phyloP scores from a whole-genome alignment of 2,888 invertebrate genomes.

The Ariolimax columbianus region DNA sequence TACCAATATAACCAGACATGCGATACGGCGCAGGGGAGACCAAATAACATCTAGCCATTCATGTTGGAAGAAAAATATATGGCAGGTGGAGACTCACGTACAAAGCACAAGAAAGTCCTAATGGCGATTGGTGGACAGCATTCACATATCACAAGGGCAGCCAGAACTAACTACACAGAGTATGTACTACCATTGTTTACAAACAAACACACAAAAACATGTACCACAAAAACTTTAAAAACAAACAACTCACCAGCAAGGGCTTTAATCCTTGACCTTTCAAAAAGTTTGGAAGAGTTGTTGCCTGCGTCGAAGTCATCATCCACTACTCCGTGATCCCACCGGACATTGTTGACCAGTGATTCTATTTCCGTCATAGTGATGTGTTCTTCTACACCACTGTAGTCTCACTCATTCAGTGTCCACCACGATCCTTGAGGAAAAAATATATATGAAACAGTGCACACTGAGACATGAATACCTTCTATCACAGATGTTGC shows the following conservation, averaged over 20 bases:
- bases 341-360: slow-evolving; percentile 82
- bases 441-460: neutral
- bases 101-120: too few relatives aligned
- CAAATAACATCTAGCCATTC: too few relatives aligned
- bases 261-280: slow-evolving; percentile 99
- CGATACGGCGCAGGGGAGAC: too few relatives aligned
- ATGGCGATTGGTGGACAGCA: too few relatives aligned
- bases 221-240: too few relatives aligned
- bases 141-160: too few relatives aligned
- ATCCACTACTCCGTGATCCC: slow-evolving; percentile 95
- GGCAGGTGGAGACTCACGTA: too few relatives aligned
- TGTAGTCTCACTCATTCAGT: slow-evolving; percentile 41
- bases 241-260: slow-evolving; percentile 90
- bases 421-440: slow-evolving; percentile 44
- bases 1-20: too few relatives aligned
- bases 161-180: too few relatives aligned
- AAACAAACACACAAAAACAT: too few relatives aligned
- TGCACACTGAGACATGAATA: neutral
- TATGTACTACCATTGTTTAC: too few relatives aligned
- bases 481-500: neutral
- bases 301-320: slow-evolving; percentile 99
- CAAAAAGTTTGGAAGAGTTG: slow-evolving; percentile 98
- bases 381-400: slow-evolving; percentile 46
- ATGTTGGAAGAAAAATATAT: too few relatives aligned
- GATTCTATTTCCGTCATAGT: slow-evolving; percentile 76